A percentile compares a stretch with the other conserved stretches of the same genome.
Evolutionary conservation across 2,797 vertebrate genomes (phyloP).

Genomic region (Leptodactylus fallax): DNA sequence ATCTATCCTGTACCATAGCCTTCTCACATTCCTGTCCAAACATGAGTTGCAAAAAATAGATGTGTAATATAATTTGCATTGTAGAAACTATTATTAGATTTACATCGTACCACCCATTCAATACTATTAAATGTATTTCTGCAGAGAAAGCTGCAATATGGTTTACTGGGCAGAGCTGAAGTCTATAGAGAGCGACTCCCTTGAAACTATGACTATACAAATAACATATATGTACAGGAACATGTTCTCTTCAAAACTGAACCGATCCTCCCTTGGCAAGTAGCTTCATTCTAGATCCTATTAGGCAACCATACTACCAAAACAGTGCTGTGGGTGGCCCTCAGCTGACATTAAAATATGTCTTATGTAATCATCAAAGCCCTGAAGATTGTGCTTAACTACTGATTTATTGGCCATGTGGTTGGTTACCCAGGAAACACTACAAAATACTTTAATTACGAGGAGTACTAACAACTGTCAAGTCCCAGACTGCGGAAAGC

Average conservation of each 20-base stretch:
- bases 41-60: background rate
- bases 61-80: background rate
- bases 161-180: background rate
- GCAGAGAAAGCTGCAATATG: background rate
- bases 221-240: background rate
- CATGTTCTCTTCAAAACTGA: background rate
- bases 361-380: conserved; percentile 57
- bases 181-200: background rate
- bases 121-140: background rate
- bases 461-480: conserved; percentile 65
- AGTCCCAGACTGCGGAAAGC: conserved; percentile 55
- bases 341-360: conserved; percentile 68
- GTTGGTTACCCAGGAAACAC: conserved; percentile 60
- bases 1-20: too few relatives aligned
- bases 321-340: conserved; percentile 68
- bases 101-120: background rate
- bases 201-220: background rate
- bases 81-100: background rate
- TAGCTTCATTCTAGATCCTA: conserved; percentile 66
- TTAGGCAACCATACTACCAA: conserved; percentile 70
- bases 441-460: conserved; percentile 66
- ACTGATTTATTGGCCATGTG: conserved; percentile 59
- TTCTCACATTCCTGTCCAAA: background rate
- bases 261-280: conserved; percentile 21
- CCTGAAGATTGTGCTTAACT: conserved; percentile 51